Base-by-base conservation (phyloP, 1,140 invertebrate genomes). In the Drosophila pseudoananassae region DNA sequence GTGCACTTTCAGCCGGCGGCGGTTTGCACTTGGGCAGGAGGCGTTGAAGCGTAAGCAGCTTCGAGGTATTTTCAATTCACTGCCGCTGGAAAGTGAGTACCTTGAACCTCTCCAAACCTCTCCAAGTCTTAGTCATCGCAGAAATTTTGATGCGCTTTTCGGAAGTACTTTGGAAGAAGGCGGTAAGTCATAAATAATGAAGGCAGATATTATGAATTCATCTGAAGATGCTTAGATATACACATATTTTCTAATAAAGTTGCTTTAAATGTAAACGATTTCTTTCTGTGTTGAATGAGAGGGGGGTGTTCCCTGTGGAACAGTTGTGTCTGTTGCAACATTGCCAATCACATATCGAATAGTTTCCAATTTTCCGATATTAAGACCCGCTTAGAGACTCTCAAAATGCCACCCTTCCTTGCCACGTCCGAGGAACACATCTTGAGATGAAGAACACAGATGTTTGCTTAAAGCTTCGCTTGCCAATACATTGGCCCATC, bases 31-130 rank as follows among this genome's bases (percentile, higher is more conserved):
- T 57, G 43, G 51, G 29, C 55, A 46, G 20, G 36, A 85, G 73
- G 82, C 77, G 82, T 85, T 55, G 66, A 45, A 64, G 68, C 78
- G 50, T 68, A 81, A 87, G 71, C 81, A 85, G 64, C 54, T 84
- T 69, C 54, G 43, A 77, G 76, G 52, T 73, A 73, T 84, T 83
- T 84, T 76, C 55, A 69, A 68, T 58, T 40, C 70, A 47, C 31
- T 38, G 64, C 50, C n/a, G 23, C 50, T 17, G 23, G 17, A 9
- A 20, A 69, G 64, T 45, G 38, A 56, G 64, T 45, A 47, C 65
- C 69, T 55, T 47, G 9, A 17, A 20, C 43, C 43, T 20, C 15
- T 43, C 10, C 14, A 15, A 9, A 17, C 7, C 40, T n/a, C 4
- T 0, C 43, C 17, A 20, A 17, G 20, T 38, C 23, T 40, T 29